Evolutionary conservation across 2,888 invertebrate species (phyloP).

Genomic region (Bimastos eiseni): DNA sequence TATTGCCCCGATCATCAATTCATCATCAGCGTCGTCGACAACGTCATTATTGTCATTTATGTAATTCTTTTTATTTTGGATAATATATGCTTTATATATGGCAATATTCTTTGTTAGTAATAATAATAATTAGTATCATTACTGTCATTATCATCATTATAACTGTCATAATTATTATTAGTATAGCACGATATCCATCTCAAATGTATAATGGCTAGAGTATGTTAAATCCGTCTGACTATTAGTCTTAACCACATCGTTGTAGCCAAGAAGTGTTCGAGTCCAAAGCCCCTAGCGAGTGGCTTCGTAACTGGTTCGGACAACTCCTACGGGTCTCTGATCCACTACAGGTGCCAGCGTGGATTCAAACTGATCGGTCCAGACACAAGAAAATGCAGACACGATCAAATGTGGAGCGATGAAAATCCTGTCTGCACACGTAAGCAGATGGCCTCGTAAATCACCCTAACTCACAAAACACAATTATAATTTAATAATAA

Average conservation of each 20-base stretch:
- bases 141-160: no score
- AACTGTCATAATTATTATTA: no score
- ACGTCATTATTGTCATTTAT: no score
- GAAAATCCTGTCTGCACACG: slow-evolving; percentile 87
- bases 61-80: no score
- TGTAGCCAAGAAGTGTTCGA: slow-evolving; percentile 88
- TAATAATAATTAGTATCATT: no score
- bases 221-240: background rate
- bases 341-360: slow-evolving; percentile 92
- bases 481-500: no score
- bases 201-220: no score
- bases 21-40: no score
- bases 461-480: background rate
- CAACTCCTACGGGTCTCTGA: slow-evolving; percentile 89
- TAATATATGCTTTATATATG: no score
- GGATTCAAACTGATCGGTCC: slow-evolving; percentile 89
- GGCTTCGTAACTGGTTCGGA: slow-evolving; percentile 91
- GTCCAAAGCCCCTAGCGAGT: slow-evolving; percentile 86
- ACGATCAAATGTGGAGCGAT: slow-evolving; percentile 93
- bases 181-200: no score
- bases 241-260: background rate
- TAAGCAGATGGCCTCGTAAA: slow-evolving; percentile 59
- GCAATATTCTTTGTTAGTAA: no score
- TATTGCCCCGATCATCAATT: no score
- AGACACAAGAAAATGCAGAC: slow-evolving; percentile 85